Percentiles rank a stretch among this genome's conserved stretches.
phyloP scores from a whole-genome alignment of 2,888 invertebrate species.

The Liopterus haemorrhoidalis region DNA sequence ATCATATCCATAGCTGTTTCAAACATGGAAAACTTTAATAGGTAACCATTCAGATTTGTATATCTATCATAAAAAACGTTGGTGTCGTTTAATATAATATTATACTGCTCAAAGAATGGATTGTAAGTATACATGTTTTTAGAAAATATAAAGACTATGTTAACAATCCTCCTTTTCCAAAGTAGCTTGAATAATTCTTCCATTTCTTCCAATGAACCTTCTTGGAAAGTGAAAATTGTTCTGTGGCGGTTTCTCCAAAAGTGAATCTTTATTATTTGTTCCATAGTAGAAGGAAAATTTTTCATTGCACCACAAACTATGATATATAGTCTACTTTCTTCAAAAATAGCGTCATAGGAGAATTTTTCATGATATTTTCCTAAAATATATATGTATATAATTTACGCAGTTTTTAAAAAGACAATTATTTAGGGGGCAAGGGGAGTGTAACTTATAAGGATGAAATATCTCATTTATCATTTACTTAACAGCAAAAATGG shows the following conservation, averaged over 20 bases:
- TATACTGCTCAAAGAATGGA: constrained; percentile 47
- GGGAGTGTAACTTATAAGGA: too few relatives aligned
- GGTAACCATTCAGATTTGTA: constrained; percentile 38
- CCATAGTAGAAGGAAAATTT: too few relatives aligned
- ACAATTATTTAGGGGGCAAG: too few relatives aligned
- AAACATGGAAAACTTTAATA: constrained; percentile 39
- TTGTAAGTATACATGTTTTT: constrained; percentile 49
- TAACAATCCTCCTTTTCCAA: constrained; percentile 39
- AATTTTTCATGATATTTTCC: constrained; percentile 11
- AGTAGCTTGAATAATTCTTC: constrained; percentile 47
- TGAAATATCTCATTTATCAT: too few relatives aligned
- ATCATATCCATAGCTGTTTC: constrained; percentile 38
- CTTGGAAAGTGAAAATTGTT: too few relatives aligned
- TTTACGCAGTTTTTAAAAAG: constrained; percentile 1
- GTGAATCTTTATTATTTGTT: too few relatives aligned
- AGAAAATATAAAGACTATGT: constrained; percentile 9
- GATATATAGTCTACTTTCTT: constrained; percentile 14
- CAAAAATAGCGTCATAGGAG: constrained; percentile 7
- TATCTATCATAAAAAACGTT: constrained; percentile 38
- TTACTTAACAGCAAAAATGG: too few relatives aligned
- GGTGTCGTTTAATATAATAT: constrained; percentile 35
- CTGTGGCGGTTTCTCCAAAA: too few relatives aligned
- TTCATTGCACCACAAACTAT: too few relatives aligned
- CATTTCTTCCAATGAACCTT: constrained; percentile 45
- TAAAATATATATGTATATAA: too few relatives aligned